Conservation (phyloP, 2,113 vertebrate genomes). For the Agapornis roseicollis region DNA sequence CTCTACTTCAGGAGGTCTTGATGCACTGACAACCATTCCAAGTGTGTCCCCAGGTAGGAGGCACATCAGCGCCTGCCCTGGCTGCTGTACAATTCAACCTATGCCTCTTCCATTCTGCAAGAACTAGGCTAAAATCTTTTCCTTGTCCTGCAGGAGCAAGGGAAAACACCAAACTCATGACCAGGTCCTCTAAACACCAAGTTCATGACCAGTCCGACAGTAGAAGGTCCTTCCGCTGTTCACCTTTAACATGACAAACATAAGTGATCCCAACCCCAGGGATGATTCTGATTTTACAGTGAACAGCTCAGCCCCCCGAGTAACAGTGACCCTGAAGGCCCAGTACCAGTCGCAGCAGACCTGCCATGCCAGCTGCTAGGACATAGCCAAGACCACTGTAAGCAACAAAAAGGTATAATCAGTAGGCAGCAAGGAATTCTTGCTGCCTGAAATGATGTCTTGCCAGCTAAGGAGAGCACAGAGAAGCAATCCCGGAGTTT, state of each 20-base stretch:
- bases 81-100: too few species aligned
- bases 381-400: constrained; percentile 89
- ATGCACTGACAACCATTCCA: not conserved
- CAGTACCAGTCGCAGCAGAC: constrained; percentile 84
- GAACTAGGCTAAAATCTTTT: not conserved
- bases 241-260: not conserved
- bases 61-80: not conserved
- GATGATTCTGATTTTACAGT: not conserved
- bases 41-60: not conserved
- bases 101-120: not conserved
- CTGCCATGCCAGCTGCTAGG: constrained; percentile 73
- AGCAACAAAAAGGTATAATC: not conserved
- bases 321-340: constrained; percentile 82
- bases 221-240: not conserved
- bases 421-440: not conserved
- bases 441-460: not conserved
- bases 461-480: not conserved
- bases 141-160: not conserved
- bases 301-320: not conserved
- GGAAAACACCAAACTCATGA: not conserved
- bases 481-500: not conserved
- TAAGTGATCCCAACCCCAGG: not conserved
- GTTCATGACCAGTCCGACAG: not conserved
- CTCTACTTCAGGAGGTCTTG: not conserved
- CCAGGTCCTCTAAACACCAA: not conserved